Evolutionary conservation across 2,888 invertebrate species (phyloP).

Genomic region (Sthenelais limicola): DNA sequence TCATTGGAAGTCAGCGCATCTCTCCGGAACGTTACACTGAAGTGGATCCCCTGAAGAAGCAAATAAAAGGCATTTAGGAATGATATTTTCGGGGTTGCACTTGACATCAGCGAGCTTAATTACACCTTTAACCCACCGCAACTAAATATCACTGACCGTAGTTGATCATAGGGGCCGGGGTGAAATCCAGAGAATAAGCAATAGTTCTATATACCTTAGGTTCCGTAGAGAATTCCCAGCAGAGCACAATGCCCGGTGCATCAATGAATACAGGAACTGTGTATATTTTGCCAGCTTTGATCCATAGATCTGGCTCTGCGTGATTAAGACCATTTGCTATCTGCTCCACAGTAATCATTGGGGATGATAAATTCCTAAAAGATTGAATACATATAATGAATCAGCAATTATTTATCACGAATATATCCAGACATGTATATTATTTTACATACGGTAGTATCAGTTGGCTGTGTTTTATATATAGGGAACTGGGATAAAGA

Average conservation of each 20-base stretch:
- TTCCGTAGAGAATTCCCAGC: conserved; percentile 70
- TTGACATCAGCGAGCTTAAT: not conserved
- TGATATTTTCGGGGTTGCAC: not conserved
- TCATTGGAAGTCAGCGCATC: conserved; percentile 50
- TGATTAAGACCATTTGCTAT: conserved; percentile 1
- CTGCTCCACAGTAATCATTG: conserved; percentile 34
- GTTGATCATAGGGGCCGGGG: no score
- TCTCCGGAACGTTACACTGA: conserved; percentile 61
- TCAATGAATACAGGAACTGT: conserved; percentile 66
- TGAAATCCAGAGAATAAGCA: no score
- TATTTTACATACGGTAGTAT: no score
- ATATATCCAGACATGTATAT: no score
- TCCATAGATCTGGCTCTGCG: conserved; percentile 57
- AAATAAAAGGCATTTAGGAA: not conserved
- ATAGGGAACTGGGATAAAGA: no score
- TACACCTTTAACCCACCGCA: not conserved
- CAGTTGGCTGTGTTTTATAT: no score
- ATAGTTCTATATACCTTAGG: conserved; percentile 73
- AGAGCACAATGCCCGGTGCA: conserved; percentile 59
- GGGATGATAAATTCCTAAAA: no score
- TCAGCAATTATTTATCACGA: no score
- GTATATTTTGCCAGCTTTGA: conserved; percentile 67
- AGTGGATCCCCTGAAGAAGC: conserved; percentile 62
- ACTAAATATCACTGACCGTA: no score
- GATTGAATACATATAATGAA: no score